These are phyloP conservation scores for Actinemys pallida DNA, from an alignment of 2,113 vertebrate species.

Conservation along the genomic window DNA sequence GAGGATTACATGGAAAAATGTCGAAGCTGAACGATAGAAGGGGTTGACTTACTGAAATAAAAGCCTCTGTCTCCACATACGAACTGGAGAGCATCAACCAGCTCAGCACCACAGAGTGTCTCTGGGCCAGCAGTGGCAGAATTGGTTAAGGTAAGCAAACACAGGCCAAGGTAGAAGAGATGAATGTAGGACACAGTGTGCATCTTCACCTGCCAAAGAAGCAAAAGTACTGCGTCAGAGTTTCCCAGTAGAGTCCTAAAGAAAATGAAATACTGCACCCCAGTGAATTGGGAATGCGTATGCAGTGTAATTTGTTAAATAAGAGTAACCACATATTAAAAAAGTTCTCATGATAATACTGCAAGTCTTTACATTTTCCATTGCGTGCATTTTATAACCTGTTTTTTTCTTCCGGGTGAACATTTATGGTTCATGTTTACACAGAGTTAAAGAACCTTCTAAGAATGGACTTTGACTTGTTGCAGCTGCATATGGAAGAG, in stretches of 20 bases:
- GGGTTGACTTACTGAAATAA: conserved; percentile 98
- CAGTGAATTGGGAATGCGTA: not conserved
- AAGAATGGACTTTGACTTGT: not conserved
- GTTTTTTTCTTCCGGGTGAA: not conserved
- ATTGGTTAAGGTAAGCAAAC: conserved; percentile 94
- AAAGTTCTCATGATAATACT: conserved; percentile 20
- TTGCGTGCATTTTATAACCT: not conserved
- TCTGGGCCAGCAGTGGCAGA: conserved; percentile 89
- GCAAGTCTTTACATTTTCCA: not conserved
- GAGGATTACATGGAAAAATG: conserved; percentile 58
- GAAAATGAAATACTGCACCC: not conserved
- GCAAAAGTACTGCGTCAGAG: conserved; percentile 54
- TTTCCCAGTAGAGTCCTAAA: conserved; percentile 6
- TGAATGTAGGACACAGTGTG: conserved; percentile 89
- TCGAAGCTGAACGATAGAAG: conserved; percentile 79
- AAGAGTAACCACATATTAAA: not conserved
- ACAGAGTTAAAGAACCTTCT: not conserved
- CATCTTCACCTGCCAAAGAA: conserved; percentile 89
- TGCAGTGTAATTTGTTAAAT: not conserved
- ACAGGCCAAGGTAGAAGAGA: conserved; percentile 96
- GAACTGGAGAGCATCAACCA: conserved; percentile 99
- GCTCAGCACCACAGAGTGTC: conserved; percentile 97
- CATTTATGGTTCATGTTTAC: not conserved
- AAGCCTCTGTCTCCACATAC: conserved; percentile 99
- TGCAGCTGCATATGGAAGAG: not conserved